phyloP scores from a whole-genome alignment of 2,797 vertebrate species.

The Dromococcyx pavoninus region DNA sequence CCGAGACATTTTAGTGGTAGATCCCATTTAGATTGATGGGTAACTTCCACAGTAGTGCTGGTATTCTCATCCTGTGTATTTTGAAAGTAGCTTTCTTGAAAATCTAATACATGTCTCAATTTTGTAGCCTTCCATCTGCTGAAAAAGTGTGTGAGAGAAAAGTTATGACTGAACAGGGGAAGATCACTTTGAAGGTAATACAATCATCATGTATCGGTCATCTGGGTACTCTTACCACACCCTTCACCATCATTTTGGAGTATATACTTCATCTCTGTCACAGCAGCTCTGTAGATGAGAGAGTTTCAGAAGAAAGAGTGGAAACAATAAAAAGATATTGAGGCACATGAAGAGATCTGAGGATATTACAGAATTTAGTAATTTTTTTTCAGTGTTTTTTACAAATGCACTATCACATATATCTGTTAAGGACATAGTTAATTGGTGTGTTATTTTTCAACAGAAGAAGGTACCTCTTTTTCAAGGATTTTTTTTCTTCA shows the following conservation, averaged over 20 bases:
- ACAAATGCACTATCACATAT: neutral
- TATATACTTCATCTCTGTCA: neutral
- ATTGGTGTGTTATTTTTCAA: neutral
- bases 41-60: neutral
- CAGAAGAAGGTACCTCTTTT: neutral
- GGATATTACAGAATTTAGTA: neutral
- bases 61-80: neutral
- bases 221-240: neutral
- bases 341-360: neutral
- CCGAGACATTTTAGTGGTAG: neutral
- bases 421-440: neutral
- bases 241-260: neutral
- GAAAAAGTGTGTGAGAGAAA: neutral
- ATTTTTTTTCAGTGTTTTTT: neutral
- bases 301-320: neutral
- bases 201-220: neutral
- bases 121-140: constrained; percentile 66
- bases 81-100: neutral
- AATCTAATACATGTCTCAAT: constrained; percentile 39
- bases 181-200: constrained; percentile 66
- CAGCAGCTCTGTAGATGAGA: neutral
- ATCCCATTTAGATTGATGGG: neutral
- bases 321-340: neutral
- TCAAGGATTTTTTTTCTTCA: neutral
- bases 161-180: neutral